Evolutionary conservation across 2,113 vertebrate species (phyloP).

Genomic region (Turnix velox): DNA sequence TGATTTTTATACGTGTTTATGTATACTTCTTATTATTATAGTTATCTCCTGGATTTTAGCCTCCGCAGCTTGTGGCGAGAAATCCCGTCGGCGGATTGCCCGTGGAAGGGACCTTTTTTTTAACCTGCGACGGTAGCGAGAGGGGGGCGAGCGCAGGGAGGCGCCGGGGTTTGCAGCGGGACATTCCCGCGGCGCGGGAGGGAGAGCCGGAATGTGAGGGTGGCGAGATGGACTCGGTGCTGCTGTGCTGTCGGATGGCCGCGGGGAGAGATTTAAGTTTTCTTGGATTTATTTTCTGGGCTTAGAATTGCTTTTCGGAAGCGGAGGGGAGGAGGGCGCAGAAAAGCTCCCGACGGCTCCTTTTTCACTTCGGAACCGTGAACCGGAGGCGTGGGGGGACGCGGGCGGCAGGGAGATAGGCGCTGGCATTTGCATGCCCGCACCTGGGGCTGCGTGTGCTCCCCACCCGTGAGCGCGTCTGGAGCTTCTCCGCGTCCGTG

Average conservation of each 20-base stretch:
- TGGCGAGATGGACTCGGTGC: background rate
- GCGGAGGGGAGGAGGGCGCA: background rate
- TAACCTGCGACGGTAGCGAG: background rate
- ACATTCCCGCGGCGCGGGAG: background rate
- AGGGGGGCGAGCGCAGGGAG: background rate
- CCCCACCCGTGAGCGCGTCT: background rate
- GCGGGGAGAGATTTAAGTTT: background rate
- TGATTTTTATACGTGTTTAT: background rate
- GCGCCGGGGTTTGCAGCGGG: background rate
- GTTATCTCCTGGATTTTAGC: background rate
- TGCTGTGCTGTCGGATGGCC: background rate
- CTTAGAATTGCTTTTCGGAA: background rate
- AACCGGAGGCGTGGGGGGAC: background rate
- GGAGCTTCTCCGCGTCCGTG: background rate
- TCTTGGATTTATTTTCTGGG: background rate
- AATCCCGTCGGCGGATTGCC: background rate
- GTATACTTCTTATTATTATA: background rate
- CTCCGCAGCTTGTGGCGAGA: background rate
- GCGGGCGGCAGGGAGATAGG: background rate
- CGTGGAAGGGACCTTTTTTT: background rate
- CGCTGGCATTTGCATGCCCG: background rate
- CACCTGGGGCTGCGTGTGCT: background rate
- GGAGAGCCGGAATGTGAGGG: background rate
- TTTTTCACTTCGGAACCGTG: background rate
- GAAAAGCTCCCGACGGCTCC: background rate